phyloP scores from a whole-genome alignment of 2,888 invertebrate species.

The Slavum lentiscoides region DNA sequence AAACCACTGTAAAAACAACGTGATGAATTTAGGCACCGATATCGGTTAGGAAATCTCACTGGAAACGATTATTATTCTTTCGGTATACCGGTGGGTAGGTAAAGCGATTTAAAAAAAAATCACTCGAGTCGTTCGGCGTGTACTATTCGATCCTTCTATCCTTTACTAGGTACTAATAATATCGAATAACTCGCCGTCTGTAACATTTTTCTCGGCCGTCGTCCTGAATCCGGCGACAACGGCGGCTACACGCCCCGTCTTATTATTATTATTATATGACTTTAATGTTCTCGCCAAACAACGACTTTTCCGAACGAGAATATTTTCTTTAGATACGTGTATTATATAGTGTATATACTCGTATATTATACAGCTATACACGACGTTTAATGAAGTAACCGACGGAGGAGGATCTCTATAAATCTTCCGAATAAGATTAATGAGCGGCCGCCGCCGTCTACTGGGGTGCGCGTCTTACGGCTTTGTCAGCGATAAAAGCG shows the following conservation, averaged over 20 bases:
- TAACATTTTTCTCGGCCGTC: too few relatives aligned
- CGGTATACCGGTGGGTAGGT: too few relatives aligned
- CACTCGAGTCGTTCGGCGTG: too few relatives aligned
- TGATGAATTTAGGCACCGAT: too few relatives aligned
- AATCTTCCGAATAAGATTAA: slow-evolving; percentile 53
- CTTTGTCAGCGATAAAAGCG: slow-evolving; percentile 46
- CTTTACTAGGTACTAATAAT: too few relatives aligned
- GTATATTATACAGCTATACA: background rate
- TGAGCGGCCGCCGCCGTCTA: slow-evolving; percentile 33
- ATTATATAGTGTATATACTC: background rate
- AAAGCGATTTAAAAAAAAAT: too few relatives aligned
- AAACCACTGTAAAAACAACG: too few relatives aligned
- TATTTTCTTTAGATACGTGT: slow-evolving; percentile 6
- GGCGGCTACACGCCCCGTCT: background rate
- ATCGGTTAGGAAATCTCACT: too few relatives aligned
- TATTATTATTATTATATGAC: too few relatives aligned
- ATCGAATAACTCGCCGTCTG: too few relatives aligned
- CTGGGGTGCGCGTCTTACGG: slow-evolving; percentile 18
- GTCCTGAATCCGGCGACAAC: background rate
- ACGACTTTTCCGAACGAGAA: slow-evolving; percentile 42
- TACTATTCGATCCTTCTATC: too few relatives aligned
- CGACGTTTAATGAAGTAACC: slow-evolving; percentile 45
- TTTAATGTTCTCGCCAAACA: background rate
- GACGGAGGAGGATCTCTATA: slow-evolving; percentile 44
- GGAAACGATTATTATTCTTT: too few relatives aligned